A percentile compares a stretch with the other conserved stretches of the same genome.
These are phyloP conservation scores for Ectemnius cavifrons DNA, from an alignment of 2,888 invertebrate species.

Conservation along the genomic window DNA sequence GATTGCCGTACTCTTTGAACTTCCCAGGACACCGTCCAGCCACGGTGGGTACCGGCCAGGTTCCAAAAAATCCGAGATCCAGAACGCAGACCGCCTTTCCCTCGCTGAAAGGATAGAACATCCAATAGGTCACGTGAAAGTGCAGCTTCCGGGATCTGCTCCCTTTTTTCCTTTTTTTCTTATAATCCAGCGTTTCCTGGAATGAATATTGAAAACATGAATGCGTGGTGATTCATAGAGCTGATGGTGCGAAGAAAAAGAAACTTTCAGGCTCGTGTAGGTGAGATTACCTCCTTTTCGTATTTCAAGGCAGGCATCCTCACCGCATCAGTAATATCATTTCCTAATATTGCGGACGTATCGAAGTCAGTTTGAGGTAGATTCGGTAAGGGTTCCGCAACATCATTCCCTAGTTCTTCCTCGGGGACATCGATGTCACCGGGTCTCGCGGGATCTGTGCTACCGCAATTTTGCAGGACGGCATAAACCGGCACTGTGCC, in stretches of 20 bases:
- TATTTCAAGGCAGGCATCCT: background rate
- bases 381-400: conserved; percentile 1
- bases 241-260: background rate
- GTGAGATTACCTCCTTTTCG: background rate
- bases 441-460: background rate
- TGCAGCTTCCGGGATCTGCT: conserved; percentile 65
- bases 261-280: no score
- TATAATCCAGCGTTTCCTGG: conserved; percentile 35
- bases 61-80: conserved; percentile 80
- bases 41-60: conserved; percentile 81
- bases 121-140: conserved; percentile 85
- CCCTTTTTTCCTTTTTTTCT: conserved; percentile 37
- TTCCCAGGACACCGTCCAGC: conserved; percentile 82
- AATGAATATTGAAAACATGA: conserved; percentile 3
- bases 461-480: conserved; percentile 79
- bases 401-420: conserved; percentile 11
- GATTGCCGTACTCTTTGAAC: conserved; percentile 81
- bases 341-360: background rate
- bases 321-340: background rate
- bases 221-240: background rate
- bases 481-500: conserved; percentile 82
- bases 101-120: conserved; percentile 85
- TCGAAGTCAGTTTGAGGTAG: conserved; percentile 7
- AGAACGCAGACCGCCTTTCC: conserved; percentile 80
- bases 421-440: conserved; percentile 9